Percentiles rank a stretch among this genome's conserved stretches.
These are phyloP conservation scores for Drosophila mimetica DNA, from an alignment of 2,888 invertebrate genomes.

Conservation along the genomic window DNA sequence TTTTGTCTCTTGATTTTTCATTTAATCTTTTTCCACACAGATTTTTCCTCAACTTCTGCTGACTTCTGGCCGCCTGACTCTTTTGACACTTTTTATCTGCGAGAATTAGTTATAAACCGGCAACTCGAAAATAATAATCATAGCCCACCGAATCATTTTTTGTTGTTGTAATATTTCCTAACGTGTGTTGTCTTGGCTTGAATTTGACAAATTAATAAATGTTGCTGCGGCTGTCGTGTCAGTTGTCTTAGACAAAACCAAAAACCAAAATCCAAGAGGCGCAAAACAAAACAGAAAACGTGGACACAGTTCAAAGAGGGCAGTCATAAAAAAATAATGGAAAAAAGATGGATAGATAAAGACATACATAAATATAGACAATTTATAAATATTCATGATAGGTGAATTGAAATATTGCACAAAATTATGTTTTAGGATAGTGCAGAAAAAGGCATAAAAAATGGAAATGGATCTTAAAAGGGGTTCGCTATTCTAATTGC, in stretches of 20 bases:
- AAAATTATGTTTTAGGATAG: neutral
- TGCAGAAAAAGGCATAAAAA: neutral
- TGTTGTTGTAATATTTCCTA: conserved; percentile 44
- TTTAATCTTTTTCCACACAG: conserved; percentile 24
- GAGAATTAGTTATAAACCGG: conserved; percentile 42
- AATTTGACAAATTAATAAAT: conserved; percentile 53
- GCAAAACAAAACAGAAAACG: conserved; percentile 33
- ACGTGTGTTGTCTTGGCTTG: conserved; percentile 50
- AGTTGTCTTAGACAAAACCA: conserved; percentile 25
- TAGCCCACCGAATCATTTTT: conserved; percentile 17
- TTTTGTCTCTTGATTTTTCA: conserved; percentile 12
- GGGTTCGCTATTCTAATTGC: neutral
- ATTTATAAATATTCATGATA: conserved; percentile 45
- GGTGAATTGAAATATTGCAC: conserved; percentile 28
- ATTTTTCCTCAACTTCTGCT: conserved; percentile 36
- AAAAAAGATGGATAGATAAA: conserved; percentile 25
- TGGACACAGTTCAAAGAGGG: conserved; percentile 51
- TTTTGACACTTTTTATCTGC: conserved; percentile 55
- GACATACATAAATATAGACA: conserved; percentile 18
- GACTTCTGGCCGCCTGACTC: conserved; percentile 52
- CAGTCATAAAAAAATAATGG: conserved; percentile 45
- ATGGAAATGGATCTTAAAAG: conserved; percentile 2
- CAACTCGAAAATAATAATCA: conserved; percentile 29
- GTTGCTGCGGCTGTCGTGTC: conserved; percentile 44
- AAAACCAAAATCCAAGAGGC: conserved; percentile 10